Evolutionary conservation across 2,888 invertebrate genomes (phyloP), one percentile per base, ranked within the genome.

Genomic region (Zaprionus lineosus): DNA sequence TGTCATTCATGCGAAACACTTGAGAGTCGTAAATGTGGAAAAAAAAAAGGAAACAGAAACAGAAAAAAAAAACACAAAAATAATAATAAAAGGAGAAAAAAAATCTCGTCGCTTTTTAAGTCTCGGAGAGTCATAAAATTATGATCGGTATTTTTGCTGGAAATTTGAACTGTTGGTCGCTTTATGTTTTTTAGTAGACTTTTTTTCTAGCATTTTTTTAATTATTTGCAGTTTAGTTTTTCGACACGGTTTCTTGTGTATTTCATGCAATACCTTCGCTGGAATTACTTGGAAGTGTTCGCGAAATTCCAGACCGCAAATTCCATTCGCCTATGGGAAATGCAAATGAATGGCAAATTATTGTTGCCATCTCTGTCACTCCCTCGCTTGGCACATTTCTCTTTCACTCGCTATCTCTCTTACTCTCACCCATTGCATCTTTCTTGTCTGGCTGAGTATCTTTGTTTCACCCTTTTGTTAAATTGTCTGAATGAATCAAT

Each of bases 1-100:
- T 83, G 82, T 83, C 82, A 83, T 83, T 83, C 82, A 68, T 69
- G 69, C 81, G 84, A 83, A 83, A 81, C 84, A 74, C 81, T 73
- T 57, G n/a, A 46, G 40, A 66, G 81, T 67, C 72, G 76, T 83
- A 79, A 82, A 85, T 53, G 63, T 39, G 41, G 14, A 36, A 28
- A 39, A 24, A n/a, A 21, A 18, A n/a, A 2, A n/a, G n/a, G 40
- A 66, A 77, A 65, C 72, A 74, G 79, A 79, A 82, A 85, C 51
- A 59, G 36, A 36, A 12, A 36, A 28, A 39, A 24, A n/a, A 21
- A 18, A n/a, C 1, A 31, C 16, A 18, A 15, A 7, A 8, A n/a
- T 14, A 31, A 39, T 31, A 55, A 9, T 18, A 28, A 9, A 21
- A n/a, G 12, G 21, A 18, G 26, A 31, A 24, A 18, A 15, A 9